phyloP scores from a whole-genome alignment of 1,140 invertebrate genomes.

The Maniola jurtina region DNA sequence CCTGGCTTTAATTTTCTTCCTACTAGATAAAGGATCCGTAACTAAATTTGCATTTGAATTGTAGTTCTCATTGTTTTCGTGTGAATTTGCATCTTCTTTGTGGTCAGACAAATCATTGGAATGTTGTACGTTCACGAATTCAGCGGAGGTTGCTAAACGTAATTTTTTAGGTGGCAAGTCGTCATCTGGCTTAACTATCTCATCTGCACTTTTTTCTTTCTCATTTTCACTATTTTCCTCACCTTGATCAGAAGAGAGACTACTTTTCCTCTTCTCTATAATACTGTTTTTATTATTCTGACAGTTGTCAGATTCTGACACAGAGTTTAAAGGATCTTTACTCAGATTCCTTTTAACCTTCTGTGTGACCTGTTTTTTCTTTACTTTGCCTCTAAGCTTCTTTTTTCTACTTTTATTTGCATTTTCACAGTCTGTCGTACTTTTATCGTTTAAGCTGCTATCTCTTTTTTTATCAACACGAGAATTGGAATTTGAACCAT shows the following conservation, averaged over 20 bases:
- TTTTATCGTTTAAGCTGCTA: constrained; percentile 64
- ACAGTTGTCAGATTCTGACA: constrained; percentile 53
- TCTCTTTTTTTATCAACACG: constrained; percentile 58
- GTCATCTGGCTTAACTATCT: constrained; percentile 55
- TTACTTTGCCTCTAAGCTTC: constrained; percentile 59
- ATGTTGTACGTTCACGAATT: constrained; percentile 56
- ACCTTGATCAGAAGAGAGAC: constrained; percentile 65
- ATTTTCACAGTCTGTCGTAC: constrained; percentile 52
- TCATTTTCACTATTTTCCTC: constrained; percentile 54
- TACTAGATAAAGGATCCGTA: constrained; percentile 47
- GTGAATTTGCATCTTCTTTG: constrained; percentile 12
- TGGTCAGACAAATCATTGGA: constrained; percentile 56
- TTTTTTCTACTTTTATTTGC: constrained; percentile 56
- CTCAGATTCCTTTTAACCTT: constrained; percentile 55
- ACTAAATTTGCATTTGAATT: constrained; percentile 46
- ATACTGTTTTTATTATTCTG: constrained; percentile 68
- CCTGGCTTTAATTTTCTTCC: constrained; percentile 71
- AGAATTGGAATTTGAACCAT: constrained; percentile 72
- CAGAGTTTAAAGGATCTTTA: constrained; percentile 49
- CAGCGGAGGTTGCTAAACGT: constrained; percentile 59
- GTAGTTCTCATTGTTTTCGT: constrained; percentile 43
- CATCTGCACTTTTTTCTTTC: constrained; percentile 55
- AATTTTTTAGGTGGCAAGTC: constrained; percentile 67
- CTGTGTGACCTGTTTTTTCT: constrained; percentile 51
- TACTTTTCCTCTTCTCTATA: constrained; percentile 71